Evolutionary conservation across 2,797 vertebrate genomes (phyloP).

Genomic region (Lophotriccus pileatus): DNA sequence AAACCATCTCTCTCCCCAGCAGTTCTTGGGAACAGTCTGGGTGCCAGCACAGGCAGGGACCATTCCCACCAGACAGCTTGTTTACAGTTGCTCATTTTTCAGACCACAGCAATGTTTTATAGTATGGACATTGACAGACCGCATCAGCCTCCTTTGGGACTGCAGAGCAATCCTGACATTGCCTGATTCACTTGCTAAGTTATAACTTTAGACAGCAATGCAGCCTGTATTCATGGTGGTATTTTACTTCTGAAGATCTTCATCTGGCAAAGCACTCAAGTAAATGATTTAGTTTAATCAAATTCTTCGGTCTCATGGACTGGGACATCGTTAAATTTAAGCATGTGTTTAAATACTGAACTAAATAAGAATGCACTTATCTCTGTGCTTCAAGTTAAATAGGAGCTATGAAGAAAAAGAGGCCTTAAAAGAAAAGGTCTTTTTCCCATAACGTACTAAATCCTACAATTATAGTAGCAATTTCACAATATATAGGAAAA

Average conservation of each 20-base stretch:
- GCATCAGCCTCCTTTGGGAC: neutral
- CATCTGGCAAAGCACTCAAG: neutral
- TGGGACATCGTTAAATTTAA: neutral
- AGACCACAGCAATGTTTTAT: neutral
- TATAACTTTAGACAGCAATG: neutral
- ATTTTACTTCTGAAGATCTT: neutral
- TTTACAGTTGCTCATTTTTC: neutral
- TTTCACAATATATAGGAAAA: constrained; percentile 28
- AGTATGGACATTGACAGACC: neutral
- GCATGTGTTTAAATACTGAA: neutral
- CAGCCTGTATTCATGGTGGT: neutral
- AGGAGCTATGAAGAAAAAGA: neutral
- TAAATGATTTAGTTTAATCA: neutral
- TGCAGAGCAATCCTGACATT: neutral
- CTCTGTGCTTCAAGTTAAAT: neutral
- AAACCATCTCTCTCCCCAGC: neutral
- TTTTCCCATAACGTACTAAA: neutral
- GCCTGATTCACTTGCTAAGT: neutral
- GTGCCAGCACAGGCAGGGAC: neutral
- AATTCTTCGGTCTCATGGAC: neutral
- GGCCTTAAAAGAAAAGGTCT: neutral
- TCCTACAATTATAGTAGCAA: neutral
- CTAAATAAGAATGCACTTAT: neutral
- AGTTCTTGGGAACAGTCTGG: neutral
- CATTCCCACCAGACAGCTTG: neutral